phyloP scores from a whole-genome alignment of 2,113 vertebrate species.

The Anguilla japonica region DNA sequence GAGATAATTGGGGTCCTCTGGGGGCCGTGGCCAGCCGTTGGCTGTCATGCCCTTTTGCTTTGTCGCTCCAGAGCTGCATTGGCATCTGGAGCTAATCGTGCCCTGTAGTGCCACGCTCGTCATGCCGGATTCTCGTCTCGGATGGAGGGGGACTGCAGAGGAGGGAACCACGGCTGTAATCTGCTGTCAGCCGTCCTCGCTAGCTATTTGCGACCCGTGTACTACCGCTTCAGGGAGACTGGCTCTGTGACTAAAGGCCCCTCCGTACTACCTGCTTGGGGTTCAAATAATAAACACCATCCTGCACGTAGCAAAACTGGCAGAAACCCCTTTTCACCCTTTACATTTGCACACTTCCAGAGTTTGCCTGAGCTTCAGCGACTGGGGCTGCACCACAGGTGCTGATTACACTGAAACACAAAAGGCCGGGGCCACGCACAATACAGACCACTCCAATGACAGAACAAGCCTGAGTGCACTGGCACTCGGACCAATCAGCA shows the following conservation, averaged over 20 bases:
- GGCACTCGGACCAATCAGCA: background rate
- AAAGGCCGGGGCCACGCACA: no score
- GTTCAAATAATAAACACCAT: background rate
- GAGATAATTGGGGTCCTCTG: conserved; percentile 17
- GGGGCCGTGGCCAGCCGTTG: background rate
- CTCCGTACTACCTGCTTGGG: background rate
- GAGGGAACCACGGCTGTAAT: background rate
- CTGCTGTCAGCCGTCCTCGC: background rate
- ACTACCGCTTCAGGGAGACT: background rate
- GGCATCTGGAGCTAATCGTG: conserved; percentile 23
- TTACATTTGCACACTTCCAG: background rate
- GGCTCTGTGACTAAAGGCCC: background rate
- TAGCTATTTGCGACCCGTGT: conserved; percentile 1
- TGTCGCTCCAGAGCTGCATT: background rate
- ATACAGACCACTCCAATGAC: no score
- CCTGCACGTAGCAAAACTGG: background rate
- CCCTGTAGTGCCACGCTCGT: background rate
- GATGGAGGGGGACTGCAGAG: background rate
- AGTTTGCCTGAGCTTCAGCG: background rate
- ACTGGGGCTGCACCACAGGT: no score
- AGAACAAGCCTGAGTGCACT: background rate
- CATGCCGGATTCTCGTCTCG: conserved; percentile 13
- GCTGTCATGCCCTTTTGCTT: conserved; percentile 18
- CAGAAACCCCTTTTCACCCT: background rate
- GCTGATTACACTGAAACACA: no score